Evolutionary conservation across 2,113 vertebrate genomes (phyloP), one percentile per base, ranked within the genome.

Genomic region (Verasper variegatus): DNA sequence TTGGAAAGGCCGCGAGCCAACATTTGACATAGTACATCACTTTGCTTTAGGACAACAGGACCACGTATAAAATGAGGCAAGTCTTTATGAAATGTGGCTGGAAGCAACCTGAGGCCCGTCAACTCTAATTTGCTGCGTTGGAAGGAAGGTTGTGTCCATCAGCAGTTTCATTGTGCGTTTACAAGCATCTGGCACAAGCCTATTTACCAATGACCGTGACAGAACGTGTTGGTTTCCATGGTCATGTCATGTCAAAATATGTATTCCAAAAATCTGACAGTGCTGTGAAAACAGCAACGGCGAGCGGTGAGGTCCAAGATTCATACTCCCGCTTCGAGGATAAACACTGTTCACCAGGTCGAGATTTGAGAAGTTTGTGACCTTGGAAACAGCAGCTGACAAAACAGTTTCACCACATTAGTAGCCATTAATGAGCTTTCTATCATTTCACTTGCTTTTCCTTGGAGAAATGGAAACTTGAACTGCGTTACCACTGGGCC

Each of bases 211-310:
- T 59, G 68, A 56, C 64, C 65, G 69, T 55, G 23, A 74, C 35
- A 42, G 55, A 70, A 66, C 54, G 21, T 35, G 26, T 31, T 61
- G 21, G 59, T 81, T 78, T 74, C 78, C 74, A 57, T 35, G 27
- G 20, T 68, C 49, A 9, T 71, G 21, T 72, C 68, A 73, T 37
- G 65, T 70, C 65, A 57, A 55, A 54, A 37, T 31, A n/a, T 49
- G 18, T 23, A 17, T 74, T 78, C 42, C 81, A 75, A 71, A 75
- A 59, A 24, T 59, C 23, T 68, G 60, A 49, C 71, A 60, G 31
- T 13, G 8, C 24, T 51, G 27, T 56, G 11, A 72, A 80, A 86
- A 56, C 27, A 73, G 35, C 59, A 23, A 0, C 37, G 57, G 45
- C 52, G 23, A 45, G 42, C 35, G 59, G 20, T 2, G n/a, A 75